Conservation (phyloP, 2,797 vertebrate species). For the Anguilla anguilla region DNA sequence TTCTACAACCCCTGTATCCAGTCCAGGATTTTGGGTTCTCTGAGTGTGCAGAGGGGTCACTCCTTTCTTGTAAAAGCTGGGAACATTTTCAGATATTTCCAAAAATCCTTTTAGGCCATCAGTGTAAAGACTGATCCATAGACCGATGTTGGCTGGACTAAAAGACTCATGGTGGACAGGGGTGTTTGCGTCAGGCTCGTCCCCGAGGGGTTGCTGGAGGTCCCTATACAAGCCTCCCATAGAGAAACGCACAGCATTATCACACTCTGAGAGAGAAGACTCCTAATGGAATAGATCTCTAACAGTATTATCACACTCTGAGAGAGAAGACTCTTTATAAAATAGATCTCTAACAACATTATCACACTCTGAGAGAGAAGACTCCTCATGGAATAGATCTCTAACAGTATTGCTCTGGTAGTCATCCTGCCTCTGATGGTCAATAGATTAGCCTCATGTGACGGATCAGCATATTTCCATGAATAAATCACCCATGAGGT, state of each 20-base stretch:
- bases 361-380: too few species aligned
- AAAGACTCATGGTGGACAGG: not conserved
- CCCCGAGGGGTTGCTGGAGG: not conserved
- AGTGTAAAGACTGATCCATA: not conserved
- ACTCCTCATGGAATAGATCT: not conserved
- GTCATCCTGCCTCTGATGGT: conserved; percentile 31
- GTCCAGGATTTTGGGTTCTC: too few species aligned
- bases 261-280: too few species aligned
- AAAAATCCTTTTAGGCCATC: not conserved
- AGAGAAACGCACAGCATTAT: not conserved
- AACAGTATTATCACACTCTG: not conserved
- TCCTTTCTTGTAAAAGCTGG: not conserved
- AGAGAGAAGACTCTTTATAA: not conserved
- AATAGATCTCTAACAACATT: not conserved
- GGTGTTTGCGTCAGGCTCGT: not conserved
- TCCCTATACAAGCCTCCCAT: not conserved
- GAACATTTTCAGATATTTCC: not conserved
- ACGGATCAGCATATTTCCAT: conserved; percentile 51
- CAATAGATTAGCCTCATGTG: conserved; percentile 36
- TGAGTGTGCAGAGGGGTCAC: not conserved
- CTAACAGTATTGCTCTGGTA: not conserved
- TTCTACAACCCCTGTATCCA: too few species aligned
- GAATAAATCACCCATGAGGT: conserved; percentile 42
- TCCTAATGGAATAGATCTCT: not conserved
- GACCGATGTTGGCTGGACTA: not conserved